These are phyloP conservation scores for Torymus aiolomorphi DNA, from an alignment of 2,888 invertebrate genomes.

Conservation along the genomic window DNA sequence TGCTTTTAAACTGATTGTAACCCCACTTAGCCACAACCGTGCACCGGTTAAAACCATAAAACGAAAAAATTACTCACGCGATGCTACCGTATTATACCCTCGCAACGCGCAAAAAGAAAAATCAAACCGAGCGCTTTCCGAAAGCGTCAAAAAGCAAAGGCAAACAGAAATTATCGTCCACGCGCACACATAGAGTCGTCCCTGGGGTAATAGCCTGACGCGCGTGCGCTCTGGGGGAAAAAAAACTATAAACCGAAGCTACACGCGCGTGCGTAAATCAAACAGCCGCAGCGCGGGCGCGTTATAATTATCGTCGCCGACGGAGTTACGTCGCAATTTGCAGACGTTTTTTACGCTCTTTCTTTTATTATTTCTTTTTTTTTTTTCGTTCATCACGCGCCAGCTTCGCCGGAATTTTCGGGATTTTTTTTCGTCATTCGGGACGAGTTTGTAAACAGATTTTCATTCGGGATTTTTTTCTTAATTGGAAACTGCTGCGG, in stretches of 20 bases:
- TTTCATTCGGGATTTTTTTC: background rate
- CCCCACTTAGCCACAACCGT: no score
- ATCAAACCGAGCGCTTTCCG: no score
- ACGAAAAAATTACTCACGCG: no score
- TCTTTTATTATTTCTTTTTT: constrained; percentile 12
- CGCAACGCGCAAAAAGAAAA: no score
- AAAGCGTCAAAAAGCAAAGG: no score
- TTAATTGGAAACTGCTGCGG: no score
- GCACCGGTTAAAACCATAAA: no score
- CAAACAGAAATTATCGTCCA: no score
- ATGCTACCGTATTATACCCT: no score
- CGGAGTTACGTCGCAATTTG: constrained; percentile 57
- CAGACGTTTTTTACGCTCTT: constrained; percentile 35
- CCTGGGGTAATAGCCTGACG: no score
- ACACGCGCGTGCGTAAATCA: constrained; percentile 37
- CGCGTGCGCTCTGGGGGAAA: background rate
- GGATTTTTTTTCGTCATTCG: background rate
- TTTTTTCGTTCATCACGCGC: background rate
- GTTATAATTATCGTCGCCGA: constrained; percentile 50
- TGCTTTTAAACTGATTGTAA: no score
- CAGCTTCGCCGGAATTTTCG: background rate
- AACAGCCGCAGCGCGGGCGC: constrained; percentile 15
- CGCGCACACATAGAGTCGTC: no score
- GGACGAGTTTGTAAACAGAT: constrained; percentile 17
- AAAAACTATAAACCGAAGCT: constrained; percentile 39